A percentile compares a stretch with the other conserved stretches of the same genome.
Evolutionary conservation across 2,113 vertebrate species (phyloP).

Genomic region (Tretioscincus oriximinensis): DNA sequence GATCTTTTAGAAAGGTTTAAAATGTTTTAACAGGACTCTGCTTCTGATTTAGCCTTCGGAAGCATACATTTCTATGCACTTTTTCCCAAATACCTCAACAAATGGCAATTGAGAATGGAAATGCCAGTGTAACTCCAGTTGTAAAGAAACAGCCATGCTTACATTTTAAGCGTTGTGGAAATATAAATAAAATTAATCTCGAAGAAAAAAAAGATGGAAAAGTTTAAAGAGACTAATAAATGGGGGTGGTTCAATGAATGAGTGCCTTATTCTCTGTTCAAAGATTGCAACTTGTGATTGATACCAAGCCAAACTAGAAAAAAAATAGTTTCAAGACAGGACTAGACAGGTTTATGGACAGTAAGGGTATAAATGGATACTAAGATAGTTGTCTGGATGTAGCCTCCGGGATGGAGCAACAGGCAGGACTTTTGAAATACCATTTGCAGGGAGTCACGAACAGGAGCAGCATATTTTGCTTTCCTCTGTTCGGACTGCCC

Average conservation of each 20-base stretch:
- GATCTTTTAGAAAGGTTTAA: background rate
- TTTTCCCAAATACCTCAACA: slow-evolving; percentile 5
- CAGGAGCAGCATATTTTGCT: too few species aligned
- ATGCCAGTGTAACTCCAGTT: slow-evolving; percentile 20
- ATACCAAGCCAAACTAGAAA: slow-evolving; percentile 46
- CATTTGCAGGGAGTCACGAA: too few species aligned
- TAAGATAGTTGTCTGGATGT: too few species aligned
- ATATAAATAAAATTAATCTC: slow-evolving; percentile 34
- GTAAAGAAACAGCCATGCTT: slow-evolving; percentile 38
- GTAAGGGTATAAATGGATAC: too few species aligned
- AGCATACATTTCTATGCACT: slow-evolving; percentile 27
- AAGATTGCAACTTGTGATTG: slow-evolving; percentile 46
- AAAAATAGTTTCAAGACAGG: too few species aligned
- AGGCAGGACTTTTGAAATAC: too few species aligned
- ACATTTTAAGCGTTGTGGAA: slow-evolving; percentile 46
- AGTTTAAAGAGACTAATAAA: slow-evolving; percentile 58
- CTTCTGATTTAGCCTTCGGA: background rate
- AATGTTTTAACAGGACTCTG: background rate
- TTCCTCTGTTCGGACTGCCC: too few species aligned
- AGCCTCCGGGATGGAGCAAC: too few species aligned
- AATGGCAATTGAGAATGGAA: slow-evolving; percentile 31
- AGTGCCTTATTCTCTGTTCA: slow-evolving; percentile 54
- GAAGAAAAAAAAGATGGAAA: slow-evolving; percentile 53
- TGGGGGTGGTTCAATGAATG: slow-evolving; percentile 55
- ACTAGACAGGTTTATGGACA: too few species aligned